A percentile compares a stretch with the other conserved stretches of the same genome.
Evolutionary conservation across 2,797 vertebrate genomes (phyloP).

Genomic region (Allobates femoralis): DNA sequence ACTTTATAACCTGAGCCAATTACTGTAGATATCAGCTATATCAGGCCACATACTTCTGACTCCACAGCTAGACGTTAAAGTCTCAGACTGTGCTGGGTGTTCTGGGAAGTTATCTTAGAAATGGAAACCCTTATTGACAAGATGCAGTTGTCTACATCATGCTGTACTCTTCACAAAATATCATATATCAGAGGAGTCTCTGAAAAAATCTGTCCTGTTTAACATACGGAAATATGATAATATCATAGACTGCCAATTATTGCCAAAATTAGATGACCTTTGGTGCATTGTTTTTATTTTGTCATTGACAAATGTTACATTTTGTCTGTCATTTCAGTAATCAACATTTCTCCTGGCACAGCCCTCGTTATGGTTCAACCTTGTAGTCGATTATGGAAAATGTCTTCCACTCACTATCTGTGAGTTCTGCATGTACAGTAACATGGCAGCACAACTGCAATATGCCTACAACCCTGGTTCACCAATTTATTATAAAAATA

Average conservation of each 20-base stretch:
- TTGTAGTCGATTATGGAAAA: neutral
- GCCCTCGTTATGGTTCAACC: no score
- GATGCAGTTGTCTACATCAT: constrained; percentile 49
- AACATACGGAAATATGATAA: constrained; percentile 44
- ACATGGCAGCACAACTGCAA: no score
- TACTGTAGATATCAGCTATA: constrained; percentile 28
- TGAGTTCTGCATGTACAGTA: neutral
- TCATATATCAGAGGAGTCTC: constrained; percentile 49
- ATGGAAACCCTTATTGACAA: constrained; percentile 38
- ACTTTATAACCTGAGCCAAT: constrained; percentile 20
- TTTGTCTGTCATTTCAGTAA: constrained; percentile 25
- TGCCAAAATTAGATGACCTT: constrained; percentile 51
- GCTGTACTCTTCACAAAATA: constrained; percentile 17
- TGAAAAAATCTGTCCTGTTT: constrained; percentile 51
- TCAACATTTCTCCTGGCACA: neutral
- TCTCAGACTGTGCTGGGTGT: neutral
- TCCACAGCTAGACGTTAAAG: constrained; percentile 1
- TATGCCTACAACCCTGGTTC: no score
- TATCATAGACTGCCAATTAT: constrained; percentile 36
- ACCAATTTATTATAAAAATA: no score
- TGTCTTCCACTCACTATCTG: neutral
- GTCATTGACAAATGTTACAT: constrained; percentile 15
- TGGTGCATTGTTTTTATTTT: constrained; percentile 41
- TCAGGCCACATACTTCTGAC: constrained; percentile 9
- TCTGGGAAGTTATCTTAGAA: constrained; percentile 22